Evolutionary conservation across 2,113 vertebrate genomes (phyloP).

Genomic region (Gymnorhina tibicen): DNA sequence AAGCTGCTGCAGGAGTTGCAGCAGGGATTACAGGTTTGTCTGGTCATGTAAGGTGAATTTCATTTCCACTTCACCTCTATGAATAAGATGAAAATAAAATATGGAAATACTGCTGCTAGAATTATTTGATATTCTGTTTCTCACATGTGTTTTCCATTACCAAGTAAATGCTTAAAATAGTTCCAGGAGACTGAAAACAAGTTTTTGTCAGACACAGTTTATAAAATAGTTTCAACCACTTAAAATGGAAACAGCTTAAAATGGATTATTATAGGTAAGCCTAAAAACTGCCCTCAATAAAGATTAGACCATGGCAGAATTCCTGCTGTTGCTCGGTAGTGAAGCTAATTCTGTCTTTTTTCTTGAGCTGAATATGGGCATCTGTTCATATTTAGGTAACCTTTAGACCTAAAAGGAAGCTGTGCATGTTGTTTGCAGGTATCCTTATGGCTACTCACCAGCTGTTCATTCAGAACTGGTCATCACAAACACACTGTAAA

Average conservation of each 20-base stretch:
- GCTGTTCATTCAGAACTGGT: not conserved
- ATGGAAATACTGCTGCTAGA: not conserved
- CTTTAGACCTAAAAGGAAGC: not conserved
- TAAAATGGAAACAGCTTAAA: constrained; percentile 23
- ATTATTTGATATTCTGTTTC: constrained; percentile 11
- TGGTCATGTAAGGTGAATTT: constrained; percentile 11
- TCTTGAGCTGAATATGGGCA: not conserved
- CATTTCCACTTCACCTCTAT: not conserved
- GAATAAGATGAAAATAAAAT: constrained; percentile 21
- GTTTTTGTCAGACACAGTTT: constrained; percentile 32
- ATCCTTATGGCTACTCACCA: not conserved
- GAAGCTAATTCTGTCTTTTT: not conserved
- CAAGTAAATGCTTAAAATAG: constrained; percentile 12
- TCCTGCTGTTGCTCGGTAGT: not conserved
- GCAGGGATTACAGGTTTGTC: not conserved
- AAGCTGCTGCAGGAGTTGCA: not conserved
- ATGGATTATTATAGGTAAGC: not conserved
- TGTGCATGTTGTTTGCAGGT: not conserved
- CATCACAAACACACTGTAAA: not conserved
- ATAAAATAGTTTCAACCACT: constrained; percentile 29
- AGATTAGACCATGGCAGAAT: not conserved
- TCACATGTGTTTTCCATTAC: constrained; percentile 34
- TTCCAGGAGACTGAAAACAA: constrained; percentile 15
- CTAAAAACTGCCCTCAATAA: not conserved
- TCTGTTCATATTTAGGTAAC: not conserved